Evolutionary conservation across 2,888 invertebrate species (phyloP), one percentile per base, ranked within the genome.

Genomic region (Stenotaenia linearis): DNA sequence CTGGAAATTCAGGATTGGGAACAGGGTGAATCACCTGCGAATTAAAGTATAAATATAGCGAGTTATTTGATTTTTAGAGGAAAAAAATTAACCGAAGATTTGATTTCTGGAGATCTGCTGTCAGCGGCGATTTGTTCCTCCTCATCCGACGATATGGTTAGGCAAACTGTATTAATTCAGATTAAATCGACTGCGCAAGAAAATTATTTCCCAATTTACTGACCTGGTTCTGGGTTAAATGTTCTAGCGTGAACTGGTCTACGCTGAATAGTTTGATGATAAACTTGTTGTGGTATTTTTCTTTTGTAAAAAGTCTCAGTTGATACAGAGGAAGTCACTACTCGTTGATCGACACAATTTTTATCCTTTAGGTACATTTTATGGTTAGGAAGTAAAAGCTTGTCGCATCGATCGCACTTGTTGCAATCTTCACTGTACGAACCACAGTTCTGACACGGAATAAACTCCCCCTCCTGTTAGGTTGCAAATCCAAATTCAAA

Each of bases 401-500:
- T 83, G 32, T 82, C 84, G 88, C 91, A 91, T 87, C 90, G 86
- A 86, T 92, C 90, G 87, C 96, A 96, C 81, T 90, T 90, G 83
- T 91, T 91, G 85, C 94, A 93, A 86, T 94, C 92, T 83, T 90
- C 89, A 78, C 94, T 93, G 75, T 91, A 89, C 84, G 92, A 91
- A 21, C 95, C 95, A 86, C 96, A 96, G 82, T 90, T 89, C 82
- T 90, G 90, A 86, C 96, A 96, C 0, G 95, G 89, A 7, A 93
- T 93, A 82, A 92, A 87, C 88, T 90, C 91, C 78, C n/a, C n/a
- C n/a, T n/a, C n/a, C n/a, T n/a, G n/a, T n/a, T n/a, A n/a, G n/a
- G n/a, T n/a, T n/a, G n/a, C n/a, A n/a, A n/a, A n/a, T n/a, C n/a
- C n/a, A n/a, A n/a, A n/a, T n/a, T n/a, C n/a, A n/a, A n/a, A n/a